These are phyloP conservation scores for Graphium colonna DNA, from an alignment of 2,888 invertebrate genomes.

Conservation along the genomic window DNA sequence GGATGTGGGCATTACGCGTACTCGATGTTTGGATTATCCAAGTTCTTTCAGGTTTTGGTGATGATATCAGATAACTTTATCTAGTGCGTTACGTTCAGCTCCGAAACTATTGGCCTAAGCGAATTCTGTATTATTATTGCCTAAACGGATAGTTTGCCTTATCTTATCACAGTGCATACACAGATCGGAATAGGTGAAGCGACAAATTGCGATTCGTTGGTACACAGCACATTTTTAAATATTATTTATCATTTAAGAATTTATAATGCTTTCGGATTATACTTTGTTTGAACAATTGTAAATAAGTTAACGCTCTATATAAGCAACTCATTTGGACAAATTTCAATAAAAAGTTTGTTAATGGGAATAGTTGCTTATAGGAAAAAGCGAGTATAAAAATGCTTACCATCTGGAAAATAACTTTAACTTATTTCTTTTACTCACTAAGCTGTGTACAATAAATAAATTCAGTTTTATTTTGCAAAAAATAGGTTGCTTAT, in stretches of 20 bases:
- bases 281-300: too few relatives aligned
- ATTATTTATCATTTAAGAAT: neutral
- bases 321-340: too few relatives aligned
- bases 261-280: too few relatives aligned
- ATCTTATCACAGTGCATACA: neutral
- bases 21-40: slow-evolving; percentile 33
- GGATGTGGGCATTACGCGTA: slow-evolving; percentile 28
- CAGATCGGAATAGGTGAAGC: neutral
- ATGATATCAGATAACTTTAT: slow-evolving; percentile 9
- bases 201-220: neutral
- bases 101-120: neutral
- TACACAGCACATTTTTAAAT: neutral
- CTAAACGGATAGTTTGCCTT: neutral
- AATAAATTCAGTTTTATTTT: too few relatives aligned
- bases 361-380: too few relatives aligned
- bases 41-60: slow-evolving; percentile 5
- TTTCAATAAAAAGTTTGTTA: too few relatives aligned
- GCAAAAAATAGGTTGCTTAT: too few relatives aligned
- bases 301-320: too few relatives aligned
- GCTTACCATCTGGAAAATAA: too few relatives aligned
- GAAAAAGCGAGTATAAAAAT: too few relatives aligned
- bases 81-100: slow-evolving; percentile 3
- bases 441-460: too few relatives aligned
- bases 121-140: neutral
- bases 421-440: too few relatives aligned